Base-by-base conservation (phyloP, 2,113 vertebrate species). In the Ailuropoda melanoleuca region DNA sequence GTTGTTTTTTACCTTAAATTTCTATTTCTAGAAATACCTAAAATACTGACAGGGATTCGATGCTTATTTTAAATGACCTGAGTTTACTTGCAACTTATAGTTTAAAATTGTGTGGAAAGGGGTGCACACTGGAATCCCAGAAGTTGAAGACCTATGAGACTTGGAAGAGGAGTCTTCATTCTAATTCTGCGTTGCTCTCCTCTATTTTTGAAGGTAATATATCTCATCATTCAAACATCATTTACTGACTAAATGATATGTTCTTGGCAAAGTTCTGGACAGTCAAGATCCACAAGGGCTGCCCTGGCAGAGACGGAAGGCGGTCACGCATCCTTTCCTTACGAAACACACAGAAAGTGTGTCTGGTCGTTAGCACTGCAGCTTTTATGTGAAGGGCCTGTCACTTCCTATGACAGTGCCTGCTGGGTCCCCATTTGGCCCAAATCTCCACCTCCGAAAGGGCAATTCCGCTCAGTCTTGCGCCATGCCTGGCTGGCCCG, bases 401-500 rank as follows among this genome's bases (percentile, higher is more conserved):
- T 58, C 37, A 66, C 14, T 84, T 37, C 34, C n/a, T n/a, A n/a
- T 0, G 62, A 31, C 84, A 50, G 50, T 24, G 50, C 23, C 26
- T 48, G 14, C n/a, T 21, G 50, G 31, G 39, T 87, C 4, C 58
- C 50, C 21, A 2, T 31, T 34, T 29, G 75, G 80, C 3, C 39
- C 56, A 46, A 50, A 83, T 74, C 55, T 74, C 77, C 66, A n/a
- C 39, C 66, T 91, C 56, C 24, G 2, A 53, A 81, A 55, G 24
- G 62, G 55, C 29, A 19, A 15, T 53, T 58, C 24, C 0, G 1
- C 17, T 43, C 58, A 46, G 72, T 10, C 13, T 48, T 46, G 46
- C 0, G 8, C 39, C n/a, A 58, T 0, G 1, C n/a, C 34, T 15
- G 64, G 70, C n/a, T 93, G n/a, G 23, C 12, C 26, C 74, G 56